Evolutionary conservation across 2,797 vertebrate species (phyloP).

Genomic region (Antennarius maculatus): DNA sequence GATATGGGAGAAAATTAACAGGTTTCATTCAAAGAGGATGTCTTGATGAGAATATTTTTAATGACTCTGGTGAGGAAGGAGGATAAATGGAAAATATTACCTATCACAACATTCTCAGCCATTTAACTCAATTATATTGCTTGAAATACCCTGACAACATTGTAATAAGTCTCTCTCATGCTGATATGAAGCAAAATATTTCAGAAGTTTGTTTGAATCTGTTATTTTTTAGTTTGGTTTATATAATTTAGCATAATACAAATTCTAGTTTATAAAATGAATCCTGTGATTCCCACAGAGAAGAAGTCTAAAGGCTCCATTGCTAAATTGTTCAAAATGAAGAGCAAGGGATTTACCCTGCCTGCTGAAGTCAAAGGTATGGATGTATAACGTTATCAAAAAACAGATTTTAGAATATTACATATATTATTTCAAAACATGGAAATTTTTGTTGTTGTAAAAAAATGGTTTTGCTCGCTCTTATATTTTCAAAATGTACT

Average conservation of each 20-base stretch:
- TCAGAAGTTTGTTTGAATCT: no score
- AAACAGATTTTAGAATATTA: not conserved
- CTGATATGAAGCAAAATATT: no score
- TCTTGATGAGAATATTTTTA: conserved; percentile 8
- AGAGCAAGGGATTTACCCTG: conserved; percentile 54
- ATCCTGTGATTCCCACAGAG: conserved; percentile 29
- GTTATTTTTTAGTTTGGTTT: no score
- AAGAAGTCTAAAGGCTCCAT: conserved; percentile 56
- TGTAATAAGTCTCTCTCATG: no score
- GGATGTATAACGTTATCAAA: not conserved
- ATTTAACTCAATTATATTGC: no score
- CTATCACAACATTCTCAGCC: no score
- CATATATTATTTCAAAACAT: no score
- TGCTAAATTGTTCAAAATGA: conserved; percentile 61
- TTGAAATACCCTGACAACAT: no score
- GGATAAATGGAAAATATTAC: no score
- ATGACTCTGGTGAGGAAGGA: not conserved
- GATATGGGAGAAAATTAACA: conserved; percentile 33
- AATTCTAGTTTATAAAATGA: not conserved
- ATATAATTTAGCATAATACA: not conserved
- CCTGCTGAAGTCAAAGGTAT: conserved; percentile 49
- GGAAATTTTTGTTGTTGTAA: not conserved
- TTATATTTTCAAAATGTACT: conserved; percentile 1
- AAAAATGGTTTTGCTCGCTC: not conserved
- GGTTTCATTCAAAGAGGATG: conserved; percentile 7